Evolutionary conservation across 2,113 vertebrate genomes (phyloP), one percentile per base, ranked within the genome.

Genomic region (Bubalus kerabau): DNA sequence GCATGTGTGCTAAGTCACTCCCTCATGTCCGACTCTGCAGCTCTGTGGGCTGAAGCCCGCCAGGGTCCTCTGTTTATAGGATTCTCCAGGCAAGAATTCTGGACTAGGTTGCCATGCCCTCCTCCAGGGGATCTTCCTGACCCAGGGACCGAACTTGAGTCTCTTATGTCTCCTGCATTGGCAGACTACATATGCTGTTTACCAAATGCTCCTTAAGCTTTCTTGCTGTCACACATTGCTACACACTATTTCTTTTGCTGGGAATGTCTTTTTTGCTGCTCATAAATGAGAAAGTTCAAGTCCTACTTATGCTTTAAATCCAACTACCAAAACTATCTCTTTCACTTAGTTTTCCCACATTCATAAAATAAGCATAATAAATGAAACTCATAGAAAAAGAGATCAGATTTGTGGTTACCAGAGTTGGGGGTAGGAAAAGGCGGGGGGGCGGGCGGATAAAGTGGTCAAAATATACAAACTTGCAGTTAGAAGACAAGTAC

Each of bases 361-460:
- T n/a, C 71, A 6, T 87, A 87, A 94, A 82, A 36, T 71, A 71
- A 71, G 64, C 17, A 71, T 21, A 71, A 36, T 36, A 36, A 71
- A 54, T n/a, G 6, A 54, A 83, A 56, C 11, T 56, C 50, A 56
- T 2, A 56, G 52, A 83, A 56, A 83, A 56, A 54, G 50, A 56
- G 32, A 56, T 24, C 32, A 36, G 81, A 54, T 54, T 56, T 83
- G 50, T 36, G 32, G 81, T 56, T 56, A 83, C 81, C 50, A 36
- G 64, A 36, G n/a, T 21, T 71, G n/a, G 17, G 17, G n/a, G 64
- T 36, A 71, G 64, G n/a, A 36, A 21, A 36, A 21, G 64, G 17
- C 0, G 17, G 17, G 64, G 8, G 17, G 0, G 8, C 8, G 10
- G 16, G 43, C 43, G 4, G n/a, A 36, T 71, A 71, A 71, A n/a